Conservation (phyloP, 2,113 vertebrate genomes). For the Sinocyclocheilus anophthalmus region DNA sequence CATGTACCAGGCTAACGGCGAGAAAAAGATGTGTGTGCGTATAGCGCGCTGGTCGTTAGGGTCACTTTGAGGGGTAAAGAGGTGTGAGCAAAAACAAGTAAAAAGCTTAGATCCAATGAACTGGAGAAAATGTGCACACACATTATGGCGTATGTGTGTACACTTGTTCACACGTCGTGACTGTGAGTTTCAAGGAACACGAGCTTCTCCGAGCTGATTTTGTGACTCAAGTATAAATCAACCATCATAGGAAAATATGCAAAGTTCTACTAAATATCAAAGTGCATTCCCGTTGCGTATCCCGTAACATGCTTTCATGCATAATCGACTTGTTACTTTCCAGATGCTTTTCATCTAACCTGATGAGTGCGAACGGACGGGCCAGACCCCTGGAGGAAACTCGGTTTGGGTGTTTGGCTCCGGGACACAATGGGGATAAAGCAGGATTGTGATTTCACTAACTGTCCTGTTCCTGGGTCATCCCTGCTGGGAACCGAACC, state of each 20-base stretch:
- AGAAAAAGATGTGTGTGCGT: conserved; percentile 65
- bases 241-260: conserved; percentile 21
- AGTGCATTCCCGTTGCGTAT: not conserved
- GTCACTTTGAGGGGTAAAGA: conserved; percentile 1
- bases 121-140: conserved; percentile 67
- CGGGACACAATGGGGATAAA: conserved; percentile 26
- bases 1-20: conserved; percentile 71
- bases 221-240: not conserved
- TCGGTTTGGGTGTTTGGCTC: conserved; percentile 5
- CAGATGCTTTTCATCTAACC: conserved; percentile 36
- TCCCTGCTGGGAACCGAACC: not conserved
- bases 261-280: conserved; percentile 8
- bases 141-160: conserved; percentile 56
- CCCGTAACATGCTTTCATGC: conserved; percentile 18
- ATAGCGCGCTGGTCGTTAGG: conserved; percentile 56
- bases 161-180: not conserved
- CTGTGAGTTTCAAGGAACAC: not conserved
- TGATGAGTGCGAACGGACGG: not conserved
- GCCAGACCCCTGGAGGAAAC: not conserved
- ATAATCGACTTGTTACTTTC: conserved; percentile 7
- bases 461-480: conserved; percentile 24
- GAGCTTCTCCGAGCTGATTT: not conserved
- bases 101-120: conserved; percentile 60
- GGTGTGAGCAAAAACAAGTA: conserved; percentile 57
- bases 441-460: conserved; percentile 1